Conservation (phyloP, 2,113 vertebrate species). For the human region DNA sequence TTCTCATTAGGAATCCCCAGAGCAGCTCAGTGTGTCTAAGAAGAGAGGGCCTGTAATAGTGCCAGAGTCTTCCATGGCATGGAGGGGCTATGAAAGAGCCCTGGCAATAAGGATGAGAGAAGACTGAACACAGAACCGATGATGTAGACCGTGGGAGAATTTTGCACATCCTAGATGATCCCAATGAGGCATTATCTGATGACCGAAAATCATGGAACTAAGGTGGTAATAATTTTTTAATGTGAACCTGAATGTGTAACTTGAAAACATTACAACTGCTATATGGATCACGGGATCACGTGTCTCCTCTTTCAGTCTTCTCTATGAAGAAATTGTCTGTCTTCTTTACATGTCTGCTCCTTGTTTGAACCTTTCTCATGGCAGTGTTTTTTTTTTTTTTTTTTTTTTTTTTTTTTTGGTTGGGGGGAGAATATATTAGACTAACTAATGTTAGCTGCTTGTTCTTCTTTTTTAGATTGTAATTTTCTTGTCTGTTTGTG, state of each 20-base stretch:
- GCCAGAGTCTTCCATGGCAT: not conserved
- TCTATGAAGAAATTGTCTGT: not conserved
- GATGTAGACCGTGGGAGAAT: not conserved
- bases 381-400: not conserved
- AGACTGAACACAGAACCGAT: not conserved
- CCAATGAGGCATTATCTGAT: not conserved
- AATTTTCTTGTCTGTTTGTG: not conserved
- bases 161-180: not conserved
- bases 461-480: not conserved
- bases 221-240: not conserved
- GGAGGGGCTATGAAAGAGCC: not conserved
- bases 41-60: not conserved
- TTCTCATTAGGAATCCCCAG: not conserved
- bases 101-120: not conserved
- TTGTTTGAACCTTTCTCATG: not conserved
- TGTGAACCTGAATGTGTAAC: not conserved
- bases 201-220: not conserved
- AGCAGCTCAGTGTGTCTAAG: not conserved
- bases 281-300: not conserved
- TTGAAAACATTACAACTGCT: not conserved
- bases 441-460: not conserved
- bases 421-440: too few species aligned
- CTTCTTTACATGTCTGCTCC: not conserved
- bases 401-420: not conserved
- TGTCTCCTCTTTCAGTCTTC: not conserved